phyloP scores from a whole-genome alignment of 2,113 vertebrate species.

The Bos indicus region DNA sequence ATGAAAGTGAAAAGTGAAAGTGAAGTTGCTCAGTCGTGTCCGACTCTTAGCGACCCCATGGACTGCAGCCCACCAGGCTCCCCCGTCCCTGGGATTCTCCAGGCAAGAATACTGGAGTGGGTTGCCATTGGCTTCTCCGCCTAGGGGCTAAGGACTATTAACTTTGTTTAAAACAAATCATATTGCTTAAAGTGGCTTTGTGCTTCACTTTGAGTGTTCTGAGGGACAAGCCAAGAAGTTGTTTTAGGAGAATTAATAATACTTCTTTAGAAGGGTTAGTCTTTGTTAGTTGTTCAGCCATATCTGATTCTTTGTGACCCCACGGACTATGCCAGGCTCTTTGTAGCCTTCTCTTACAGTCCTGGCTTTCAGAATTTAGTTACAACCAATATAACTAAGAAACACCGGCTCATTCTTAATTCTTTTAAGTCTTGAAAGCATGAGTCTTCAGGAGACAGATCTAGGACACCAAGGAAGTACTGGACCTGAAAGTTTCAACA shows the following conservation, averaged over 20 bases:
- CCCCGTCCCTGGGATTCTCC: no score
- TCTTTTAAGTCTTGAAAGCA: not conserved
- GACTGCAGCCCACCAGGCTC: no score
- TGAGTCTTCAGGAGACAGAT: not conserved
- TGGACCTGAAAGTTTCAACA: not conserved
- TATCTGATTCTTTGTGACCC: not conserved
- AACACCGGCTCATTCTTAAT: not conserved
- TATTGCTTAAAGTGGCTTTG: not conserved
- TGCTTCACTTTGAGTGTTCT: not conserved
- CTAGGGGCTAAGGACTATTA: not conserved
- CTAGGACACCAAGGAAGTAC: not conserved
- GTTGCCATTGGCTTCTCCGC: not conserved
- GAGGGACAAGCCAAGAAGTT: not conserved
- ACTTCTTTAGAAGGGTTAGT: not conserved
- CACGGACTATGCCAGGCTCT: not conserved
- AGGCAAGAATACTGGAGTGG: no score
- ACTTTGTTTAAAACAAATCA: not conserved
- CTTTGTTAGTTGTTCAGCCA: not conserved
- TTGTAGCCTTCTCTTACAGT: not conserved
- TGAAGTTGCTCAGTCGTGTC: no score
- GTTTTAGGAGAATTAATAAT: not conserved
- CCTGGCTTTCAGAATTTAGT: not conserved
- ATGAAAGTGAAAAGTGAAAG: no score
- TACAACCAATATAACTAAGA: not conserved
- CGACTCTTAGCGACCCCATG: no score